Conservation (phyloP, 2,797 vertebrate species). For the Poecile montanus region DNA sequence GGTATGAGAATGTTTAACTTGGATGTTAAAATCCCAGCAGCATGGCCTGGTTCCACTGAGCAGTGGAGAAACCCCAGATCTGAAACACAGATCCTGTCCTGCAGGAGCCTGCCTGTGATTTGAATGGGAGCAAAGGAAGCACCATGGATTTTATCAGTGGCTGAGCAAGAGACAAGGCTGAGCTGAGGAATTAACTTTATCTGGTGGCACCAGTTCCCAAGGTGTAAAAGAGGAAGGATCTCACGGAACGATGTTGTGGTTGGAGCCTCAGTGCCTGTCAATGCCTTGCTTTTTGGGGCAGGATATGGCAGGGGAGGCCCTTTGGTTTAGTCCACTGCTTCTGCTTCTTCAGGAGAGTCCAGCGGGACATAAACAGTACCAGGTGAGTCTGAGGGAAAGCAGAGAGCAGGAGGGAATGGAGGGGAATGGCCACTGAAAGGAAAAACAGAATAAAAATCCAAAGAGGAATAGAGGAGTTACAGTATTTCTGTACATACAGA, state of each 20-base stretch:
- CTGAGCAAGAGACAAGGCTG: conserved; percentile 70
- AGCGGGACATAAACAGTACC: accelerated
- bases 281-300: neutral
- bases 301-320: accelerated
- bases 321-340: neutral
- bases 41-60: neutral
- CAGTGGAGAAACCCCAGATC: neutral
- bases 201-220: conserved; percentile 67
- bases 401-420: neutral
- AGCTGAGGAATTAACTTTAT: conserved; percentile 68
- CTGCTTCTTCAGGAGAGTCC: neutral
- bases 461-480: accelerated
- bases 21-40: neutral
- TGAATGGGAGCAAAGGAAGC: conserved; percentile 38
- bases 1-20: accelerated
- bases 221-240: conserved; percentile 1
- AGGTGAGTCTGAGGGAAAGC: neutral
- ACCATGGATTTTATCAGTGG: conserved; percentile 18
- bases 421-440: neutral
- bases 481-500: accelerated
- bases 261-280: neutral
- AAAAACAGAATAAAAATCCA: neutral
- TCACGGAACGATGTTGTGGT: neutral
- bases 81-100: neutral
- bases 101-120: conserved; percentile 41